A percentile compares a stretch with the other conserved stretches of the same genome.
Conservation (phyloP, 2,888 invertebrate genomes). For the Calliopum simillimum region DNA sequence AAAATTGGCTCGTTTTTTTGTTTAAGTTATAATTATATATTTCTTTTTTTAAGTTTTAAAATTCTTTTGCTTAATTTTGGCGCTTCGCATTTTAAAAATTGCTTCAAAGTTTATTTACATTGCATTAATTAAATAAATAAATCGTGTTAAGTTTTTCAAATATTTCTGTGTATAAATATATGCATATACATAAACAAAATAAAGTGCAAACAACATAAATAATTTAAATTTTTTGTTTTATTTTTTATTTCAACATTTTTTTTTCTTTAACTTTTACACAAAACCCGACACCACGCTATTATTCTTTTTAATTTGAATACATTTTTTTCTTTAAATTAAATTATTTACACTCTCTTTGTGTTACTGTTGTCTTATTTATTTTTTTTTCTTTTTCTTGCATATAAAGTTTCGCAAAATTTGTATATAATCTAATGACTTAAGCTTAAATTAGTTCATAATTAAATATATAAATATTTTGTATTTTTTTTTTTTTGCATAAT, state of each 20-base stretch:
- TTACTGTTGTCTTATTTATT: background rate
- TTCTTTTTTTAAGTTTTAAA: conserved; percentile 37
- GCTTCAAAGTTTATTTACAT: conserved; percentile 27
- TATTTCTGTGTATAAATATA: conserved; percentile 7
- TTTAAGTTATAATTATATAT: conserved; percentile 28
- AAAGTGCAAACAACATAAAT: too few relatives aligned
- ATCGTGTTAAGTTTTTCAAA: conserved; percentile 7
- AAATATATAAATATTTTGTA: conserved; percentile 1
- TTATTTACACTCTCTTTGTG: conserved; percentile 55
- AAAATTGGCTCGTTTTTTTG: conserved; percentile 50
- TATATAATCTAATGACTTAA: too few relatives aligned
- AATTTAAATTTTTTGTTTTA: conserved; percentile 35
- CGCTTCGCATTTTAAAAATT: conserved; percentile 22
- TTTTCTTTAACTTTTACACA: conserved; percentile 38
- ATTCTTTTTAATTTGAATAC: conserved; percentile 37
- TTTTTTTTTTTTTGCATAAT: conserved; percentile 30
- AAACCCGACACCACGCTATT: conserved; percentile 42
- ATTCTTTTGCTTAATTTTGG: conserved; percentile 16
- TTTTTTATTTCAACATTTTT: conserved; percentile 23
- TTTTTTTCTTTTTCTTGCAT: conserved; percentile 18
- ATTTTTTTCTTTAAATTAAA: conserved; percentile 40
- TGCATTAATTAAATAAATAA: background rate
- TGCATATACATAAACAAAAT: background rate
- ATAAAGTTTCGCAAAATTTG: conserved; percentile 16
- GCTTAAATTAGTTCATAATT: too few relatives aligned